Evolutionary conservation across 2,797 vertebrate species (phyloP).

Genomic region (Leuciscus waleckii): DNA sequence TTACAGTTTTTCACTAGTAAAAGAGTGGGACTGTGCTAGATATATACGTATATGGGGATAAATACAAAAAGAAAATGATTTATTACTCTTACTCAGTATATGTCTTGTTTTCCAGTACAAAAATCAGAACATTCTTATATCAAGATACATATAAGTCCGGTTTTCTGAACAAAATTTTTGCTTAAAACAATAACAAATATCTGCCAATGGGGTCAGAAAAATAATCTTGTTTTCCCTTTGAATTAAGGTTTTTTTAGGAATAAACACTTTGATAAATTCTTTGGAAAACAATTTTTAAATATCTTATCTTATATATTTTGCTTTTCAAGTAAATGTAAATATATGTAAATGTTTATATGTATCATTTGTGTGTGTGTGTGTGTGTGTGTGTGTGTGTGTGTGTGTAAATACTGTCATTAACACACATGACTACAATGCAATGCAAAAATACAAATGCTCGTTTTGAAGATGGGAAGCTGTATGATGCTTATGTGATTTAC

Average conservation of each 20-base stretch:
- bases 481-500: slow-evolving; percentile 84
- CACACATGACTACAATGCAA: not conserved
- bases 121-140: not conserved
- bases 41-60: too few relatives aligned
- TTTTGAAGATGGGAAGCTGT: slow-evolving; percentile 73
- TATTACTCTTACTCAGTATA: not conserved
- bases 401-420: too few relatives aligned
- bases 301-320: not conserved
- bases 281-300: too few relatives aligned
- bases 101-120: too few relatives aligned
- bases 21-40: not conserved
- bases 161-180: not conserved
- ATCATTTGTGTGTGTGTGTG: too few relatives aligned
- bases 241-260: not conserved
- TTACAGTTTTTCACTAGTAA: too few relatives aligned
- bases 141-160: too few relatives aligned
- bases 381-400: not conserved
- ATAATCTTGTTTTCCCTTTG: too few relatives aligned
- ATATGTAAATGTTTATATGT: too few relatives aligned
- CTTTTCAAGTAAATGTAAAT: not conserved
- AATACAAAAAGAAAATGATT: too few relatives aligned
- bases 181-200: not conserved
- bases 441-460: not conserved
- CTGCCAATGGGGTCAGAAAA: too few relatives aligned
- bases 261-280: not conserved